Base-by-base conservation (phyloP, 2,888 invertebrate genomes). In the Drymonia ruficornis region DNA sequence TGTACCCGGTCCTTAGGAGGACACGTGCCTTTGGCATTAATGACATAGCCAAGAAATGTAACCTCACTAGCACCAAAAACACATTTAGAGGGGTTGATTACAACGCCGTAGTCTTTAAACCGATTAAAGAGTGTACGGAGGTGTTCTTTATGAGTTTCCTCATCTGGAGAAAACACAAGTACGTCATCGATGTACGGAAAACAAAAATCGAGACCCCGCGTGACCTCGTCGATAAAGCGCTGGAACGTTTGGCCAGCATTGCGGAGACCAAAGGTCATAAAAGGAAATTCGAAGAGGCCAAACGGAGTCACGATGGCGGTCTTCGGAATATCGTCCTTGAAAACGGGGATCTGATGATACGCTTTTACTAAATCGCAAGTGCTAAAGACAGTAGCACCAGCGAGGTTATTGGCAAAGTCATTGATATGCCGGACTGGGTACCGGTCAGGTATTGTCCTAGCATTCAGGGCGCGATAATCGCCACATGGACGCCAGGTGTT, bases 401-500 rank as follows among this genome's bases (percentile, higher is more conserved):
- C 16, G n/a, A 49, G 34, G 29, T 34, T 45, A 18, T 55, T 48
- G 1, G 50, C 28, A 43, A 49, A 55, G 31, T 52, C 55, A 1
- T 55, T 43, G 2, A 55, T 42, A 19, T 52, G 55, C 13, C 40
- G 23, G 29, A 55, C 38, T 1, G 55, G 55, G 29, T 55, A 55
- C 15, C 36, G 38, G 19, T 56, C 52, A 16, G 44, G 50, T 2
- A 51, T 49, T n/a, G 53, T 53, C 11, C 46, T 45, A 12, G 53
- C 53, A 19, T 54, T 54, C 11, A 49, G n/a, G 6, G 31, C 15
- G 13, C 53, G 44, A 12, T 54, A 54, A 12, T 54, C 53, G 1
- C 55, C 55, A 12, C 55, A 55, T 13, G 55, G 55, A 23, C 55
- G 55, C 55, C 55, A 55, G 9, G 45, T 45, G 23, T 52, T 38